phyloP scores from a whole-genome alignment of 2,113 vertebrate genomes.

The Xiphophorus couchianus region DNA sequence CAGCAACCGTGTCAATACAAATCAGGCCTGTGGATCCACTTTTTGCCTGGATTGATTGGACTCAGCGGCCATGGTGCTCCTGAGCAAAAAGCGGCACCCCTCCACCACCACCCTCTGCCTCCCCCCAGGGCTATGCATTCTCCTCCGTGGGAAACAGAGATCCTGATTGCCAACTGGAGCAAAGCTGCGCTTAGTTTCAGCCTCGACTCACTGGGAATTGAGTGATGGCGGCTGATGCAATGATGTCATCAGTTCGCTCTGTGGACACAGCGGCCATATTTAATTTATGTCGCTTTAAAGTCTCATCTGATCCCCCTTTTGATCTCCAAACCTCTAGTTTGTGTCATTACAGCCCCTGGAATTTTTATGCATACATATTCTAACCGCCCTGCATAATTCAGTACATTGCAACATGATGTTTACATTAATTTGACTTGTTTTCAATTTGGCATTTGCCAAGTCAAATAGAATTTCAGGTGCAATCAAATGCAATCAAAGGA shows the following conservation, averaged over 20 bases:
- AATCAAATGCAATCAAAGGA: neutral
- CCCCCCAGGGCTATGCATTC: conserved; percentile 23
- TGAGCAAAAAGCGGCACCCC: conserved; percentile 8
- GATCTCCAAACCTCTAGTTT: conserved; percentile 33
- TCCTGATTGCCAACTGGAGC: conserved; percentile 28
- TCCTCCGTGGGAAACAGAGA: conserved; percentile 50
- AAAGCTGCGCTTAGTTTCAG: conserved; percentile 24
- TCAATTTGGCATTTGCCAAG: neutral
- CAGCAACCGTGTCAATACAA: conserved; percentile 45
- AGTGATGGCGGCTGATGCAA: conserved; percentile 53
- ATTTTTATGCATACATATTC: conserved; percentile 9
- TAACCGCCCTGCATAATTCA: neutral
- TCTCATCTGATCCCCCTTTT: conserved; percentile 49
- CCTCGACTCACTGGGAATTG: conserved; percentile 42
- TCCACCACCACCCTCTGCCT: neutral
- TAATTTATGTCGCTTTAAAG: conserved; percentile 58
- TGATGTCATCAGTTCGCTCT: conserved; percentile 53
- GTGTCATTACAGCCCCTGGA: conserved; percentile 33
- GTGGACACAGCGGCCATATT: conserved; percentile 60
- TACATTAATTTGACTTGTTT: neutral
- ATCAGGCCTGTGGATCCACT: conserved; percentile 51
- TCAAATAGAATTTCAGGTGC: neutral
- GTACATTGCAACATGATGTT: neutral
- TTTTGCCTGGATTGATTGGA: conserved; percentile 48
- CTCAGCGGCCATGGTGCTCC: conserved; percentile 19